These are phyloP conservation scores for Pempheris klunzingeri DNA, from an alignment of 2,797 vertebrate genomes.

Conservation along the genomic window DNA sequence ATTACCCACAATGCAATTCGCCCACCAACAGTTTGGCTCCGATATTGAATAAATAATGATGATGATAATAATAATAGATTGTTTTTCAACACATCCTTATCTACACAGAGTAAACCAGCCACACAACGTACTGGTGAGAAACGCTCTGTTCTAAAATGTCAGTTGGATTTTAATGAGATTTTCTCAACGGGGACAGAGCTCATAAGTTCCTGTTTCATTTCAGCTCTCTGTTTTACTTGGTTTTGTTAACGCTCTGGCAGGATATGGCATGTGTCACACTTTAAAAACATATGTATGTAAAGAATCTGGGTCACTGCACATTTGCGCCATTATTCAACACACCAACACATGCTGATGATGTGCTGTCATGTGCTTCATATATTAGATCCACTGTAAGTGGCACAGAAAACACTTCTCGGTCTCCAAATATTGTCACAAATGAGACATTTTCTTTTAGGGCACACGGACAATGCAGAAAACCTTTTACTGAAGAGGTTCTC, in stretches of 20 bases:
- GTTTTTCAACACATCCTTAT: too few relatives aligned
- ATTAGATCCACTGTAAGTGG: background rate
- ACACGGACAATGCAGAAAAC: background rate
- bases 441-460: background rate
- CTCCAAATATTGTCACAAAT: background rate
- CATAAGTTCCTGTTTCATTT: background rate
- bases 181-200: background rate
- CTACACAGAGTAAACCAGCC: background rate
- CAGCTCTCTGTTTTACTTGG: background rate
- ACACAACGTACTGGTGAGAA: background rate
- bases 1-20: background rate
- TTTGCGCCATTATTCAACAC: constrained; percentile 8
- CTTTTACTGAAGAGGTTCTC: too few relatives aligned
- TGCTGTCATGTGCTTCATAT: background rate
- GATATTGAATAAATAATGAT: background rate
- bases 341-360: background rate
- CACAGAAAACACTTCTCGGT: constrained; percentile 18
- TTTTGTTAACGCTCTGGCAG: background rate
- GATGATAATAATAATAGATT: too few relatives aligned
- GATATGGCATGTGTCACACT: background rate
- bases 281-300: constrained; percentile 14
- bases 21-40: background rate
- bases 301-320: constrained; percentile 27
- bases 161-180: background rate
- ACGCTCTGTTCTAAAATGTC: background rate